Evolutionary conservation across 2,113 vertebrate genomes (phyloP).

Genomic region (Sander lucioperca): DNA sequence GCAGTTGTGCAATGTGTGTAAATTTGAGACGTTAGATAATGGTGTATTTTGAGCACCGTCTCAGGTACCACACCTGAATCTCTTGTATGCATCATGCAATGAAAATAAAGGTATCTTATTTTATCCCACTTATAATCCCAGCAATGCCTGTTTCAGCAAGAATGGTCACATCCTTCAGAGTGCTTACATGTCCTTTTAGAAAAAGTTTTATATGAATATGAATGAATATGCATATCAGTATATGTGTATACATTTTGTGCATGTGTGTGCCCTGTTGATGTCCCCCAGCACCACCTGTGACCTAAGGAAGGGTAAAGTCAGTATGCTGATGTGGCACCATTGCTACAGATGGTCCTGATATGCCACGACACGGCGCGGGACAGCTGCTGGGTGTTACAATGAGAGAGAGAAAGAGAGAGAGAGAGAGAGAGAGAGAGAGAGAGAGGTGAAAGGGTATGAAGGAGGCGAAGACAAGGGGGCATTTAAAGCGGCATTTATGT

Average conservation of each 20-base stretch:
- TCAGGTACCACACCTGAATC: too few species aligned
- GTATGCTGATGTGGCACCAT: slow-evolving; percentile 54
- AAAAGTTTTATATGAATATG: slow-evolving; percentile 10
- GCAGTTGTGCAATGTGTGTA: slow-evolving; percentile 5
- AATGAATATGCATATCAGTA: slow-evolving; percentile 13
- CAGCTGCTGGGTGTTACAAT: slow-evolving; percentile 58
- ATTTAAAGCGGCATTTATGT: slow-evolving; percentile 16
- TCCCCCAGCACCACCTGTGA: slow-evolving; percentile 61
- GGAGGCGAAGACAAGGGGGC: not conserved
- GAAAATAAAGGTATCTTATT: too few species aligned
- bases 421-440: not conserved
- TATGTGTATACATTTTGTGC: slow-evolving; percentile 30
- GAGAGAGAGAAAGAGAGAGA: not conserved
- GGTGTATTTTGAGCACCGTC: too few species aligned
- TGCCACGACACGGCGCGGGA: slow-evolving; percentile 31
- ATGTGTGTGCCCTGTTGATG: slow-evolving; percentile 9
- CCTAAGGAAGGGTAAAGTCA: slow-evolving; percentile 50
- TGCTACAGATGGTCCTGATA: slow-evolving; percentile 62
- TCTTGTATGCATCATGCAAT: too few species aligned
- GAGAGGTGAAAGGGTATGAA: slow-evolving; percentile 5
- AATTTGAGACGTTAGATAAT: too few species aligned
- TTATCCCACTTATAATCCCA: not conserved
- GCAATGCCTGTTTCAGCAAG: not conserved
- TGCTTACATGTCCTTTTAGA: not conserved
- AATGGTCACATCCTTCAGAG: not conserved